Evolutionary conservation across 2,797 vertebrate species (phyloP), one percentile per base, ranked within the genome.

Genomic region (Basileuterus tristriatus): DNA sequence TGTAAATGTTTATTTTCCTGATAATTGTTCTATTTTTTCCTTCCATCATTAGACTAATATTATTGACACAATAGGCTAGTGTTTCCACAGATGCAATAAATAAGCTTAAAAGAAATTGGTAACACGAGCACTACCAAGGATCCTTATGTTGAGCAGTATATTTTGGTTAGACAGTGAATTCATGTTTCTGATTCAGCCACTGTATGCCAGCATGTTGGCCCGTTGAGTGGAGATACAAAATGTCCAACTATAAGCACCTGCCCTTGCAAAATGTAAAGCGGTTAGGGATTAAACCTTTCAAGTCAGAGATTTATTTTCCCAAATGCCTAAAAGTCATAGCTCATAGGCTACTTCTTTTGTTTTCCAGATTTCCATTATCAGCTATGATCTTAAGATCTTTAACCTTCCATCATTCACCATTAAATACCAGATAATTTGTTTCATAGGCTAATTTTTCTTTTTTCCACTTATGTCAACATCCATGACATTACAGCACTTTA

Each of bases 371-470:
- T 95, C 52, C 58, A 82, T 94, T 95, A 92, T 93, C 78, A 94
- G 65, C 43, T 63, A 68, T 44, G 49, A 89, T 89, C 46, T 90
- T 90, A 95, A 95, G 70, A 49, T 95, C 75, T 96, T 94, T 90
- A 92, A 91, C 58, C 47, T 94, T 95, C 89, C 72, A 47, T 89
- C 65, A 50, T 91, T 94, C 63, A 83, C 59, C 75, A 77, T 82
- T 94, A 96, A 93, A 90, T 94, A 63, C 83, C 86, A 96, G 75
- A 86, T 87, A 96, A 74, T 56, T 72, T 83, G 88, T 89, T 95
- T 94, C 82, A 84, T 53, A 89, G 77, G 78, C 60, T 97, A 96
- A 89, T 96, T 96, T 96, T 97, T 97, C 6, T 11, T 86, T 97
- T 97, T 92, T 72, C 83, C 46, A 83, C 34, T 93, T 93, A 43